phyloP scores from a whole-genome alignment of 2,113 vertebrate species.

The Heterotilapia buettikoferi region DNA sequence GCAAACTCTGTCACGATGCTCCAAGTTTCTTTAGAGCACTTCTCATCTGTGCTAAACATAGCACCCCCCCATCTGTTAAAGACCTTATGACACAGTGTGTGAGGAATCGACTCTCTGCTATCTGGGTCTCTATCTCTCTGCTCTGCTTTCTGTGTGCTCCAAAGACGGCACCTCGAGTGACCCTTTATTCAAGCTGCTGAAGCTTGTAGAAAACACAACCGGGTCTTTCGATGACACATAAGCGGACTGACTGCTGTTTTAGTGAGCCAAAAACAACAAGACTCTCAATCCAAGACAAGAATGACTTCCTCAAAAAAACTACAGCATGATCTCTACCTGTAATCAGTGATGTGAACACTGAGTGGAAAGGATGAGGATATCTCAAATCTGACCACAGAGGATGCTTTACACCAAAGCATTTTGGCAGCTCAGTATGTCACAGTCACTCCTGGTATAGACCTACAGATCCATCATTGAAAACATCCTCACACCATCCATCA shows the following conservation, averaged over 20 bases:
- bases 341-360: neutral
- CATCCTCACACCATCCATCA: conserved; percentile 47
- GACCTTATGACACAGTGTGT: conserved; percentile 33
- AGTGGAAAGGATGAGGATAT: neutral
- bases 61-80: conserved; percentile 40
- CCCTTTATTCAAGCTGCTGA: conserved; percentile 23
- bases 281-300: neutral
- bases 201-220: neutral
- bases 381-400: neutral
- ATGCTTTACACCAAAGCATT: neutral
- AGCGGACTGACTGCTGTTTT: neutral
- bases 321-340: neutral
- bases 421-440: conserved; percentile 24
- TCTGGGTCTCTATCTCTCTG: conserved; percentile 36
- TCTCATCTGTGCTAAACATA: conserved; percentile 49
- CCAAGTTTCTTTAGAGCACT: conserved; percentile 25
- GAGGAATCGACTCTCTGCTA: conserved; percentile 29
- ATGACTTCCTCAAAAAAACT: neutral
- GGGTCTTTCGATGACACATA: neutral
- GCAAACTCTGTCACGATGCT: neutral
- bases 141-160: neutral
- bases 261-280: neutral
- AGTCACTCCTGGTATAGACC: conserved; percentile 7
- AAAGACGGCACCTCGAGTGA: conserved; percentile 9
- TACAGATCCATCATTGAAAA: conserved; percentile 37